Percentiles rank a stretch among this genome's conserved stretches.
phyloP scores from a whole-genome alignment of 64 coral and sea anemone species.

The Actinia tenebrosa region DNA sequence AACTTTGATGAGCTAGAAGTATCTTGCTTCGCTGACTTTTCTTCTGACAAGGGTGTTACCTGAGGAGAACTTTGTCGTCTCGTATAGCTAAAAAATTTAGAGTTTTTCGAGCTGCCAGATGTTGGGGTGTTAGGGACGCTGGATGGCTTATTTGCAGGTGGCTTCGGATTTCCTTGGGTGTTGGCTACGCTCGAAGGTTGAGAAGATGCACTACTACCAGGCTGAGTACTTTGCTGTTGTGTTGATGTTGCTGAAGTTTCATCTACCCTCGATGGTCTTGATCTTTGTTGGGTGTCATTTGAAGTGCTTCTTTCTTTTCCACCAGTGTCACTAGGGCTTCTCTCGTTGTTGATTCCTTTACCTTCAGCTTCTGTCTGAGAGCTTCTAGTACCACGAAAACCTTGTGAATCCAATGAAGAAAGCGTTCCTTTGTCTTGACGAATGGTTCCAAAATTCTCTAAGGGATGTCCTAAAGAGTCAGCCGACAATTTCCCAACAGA shows the following conservation, averaged over 20 bases:
- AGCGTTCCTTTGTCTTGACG: neutral
- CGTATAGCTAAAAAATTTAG: neutral
- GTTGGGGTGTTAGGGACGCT: constrained; percentile 12
- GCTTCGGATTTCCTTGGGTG: neutral
- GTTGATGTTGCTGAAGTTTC: neutral
- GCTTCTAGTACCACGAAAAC: neutral
- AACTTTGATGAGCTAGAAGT: neutral
- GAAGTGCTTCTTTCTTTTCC: neutral
- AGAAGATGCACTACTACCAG: neutral
- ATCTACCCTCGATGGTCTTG: neutral
- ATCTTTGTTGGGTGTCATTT: neutral
- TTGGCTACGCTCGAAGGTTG: neutral
- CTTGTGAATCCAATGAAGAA: neutral
- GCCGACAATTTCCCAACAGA: neutral
- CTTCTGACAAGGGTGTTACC: neutral
- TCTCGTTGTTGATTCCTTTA: neutral
- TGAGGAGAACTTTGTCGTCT: constrained; percentile 19
- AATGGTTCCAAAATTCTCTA: too few species aligned
- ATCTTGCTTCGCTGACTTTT: neutral
- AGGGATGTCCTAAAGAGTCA: neutral
- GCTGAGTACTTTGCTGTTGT: neutral
- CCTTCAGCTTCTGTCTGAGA: neutral
- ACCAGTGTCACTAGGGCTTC: neutral
- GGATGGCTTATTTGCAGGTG: neutral
- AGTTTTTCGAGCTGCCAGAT: neutral